Evolutionary conservation across 2,888 invertebrate genomes (phyloP).

Genomic region (Stenodera caucasica): DNA sequence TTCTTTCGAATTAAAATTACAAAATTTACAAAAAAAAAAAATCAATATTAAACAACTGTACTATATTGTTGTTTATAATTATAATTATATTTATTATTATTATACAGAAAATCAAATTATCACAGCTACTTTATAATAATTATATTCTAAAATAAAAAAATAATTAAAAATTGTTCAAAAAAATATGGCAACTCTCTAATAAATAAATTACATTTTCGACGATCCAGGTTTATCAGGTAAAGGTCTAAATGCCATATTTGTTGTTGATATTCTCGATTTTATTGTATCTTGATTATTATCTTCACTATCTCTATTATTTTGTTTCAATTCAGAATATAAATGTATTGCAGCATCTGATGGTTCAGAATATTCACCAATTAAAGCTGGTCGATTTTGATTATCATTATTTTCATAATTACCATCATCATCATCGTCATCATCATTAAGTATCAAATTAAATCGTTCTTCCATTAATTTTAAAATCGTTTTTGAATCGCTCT

Average conservation of each 20-base stretch:
- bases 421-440: background rate
- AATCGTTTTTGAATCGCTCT: constrained; percentile 60
- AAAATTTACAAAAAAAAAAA: constrained; percentile 27
- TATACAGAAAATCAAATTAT: constrained; percentile 36
- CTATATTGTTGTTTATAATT: constrained; percentile 8
- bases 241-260: constrained; percentile 69
- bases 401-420: constrained; percentile 31
- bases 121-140: constrained; percentile 25
- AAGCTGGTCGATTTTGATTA: constrained; percentile 43
- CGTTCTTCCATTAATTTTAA: constrained; percentile 65
- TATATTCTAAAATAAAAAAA: background rate
- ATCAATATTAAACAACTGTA: background rate
- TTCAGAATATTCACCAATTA: constrained; percentile 61
- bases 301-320: constrained; percentile 48
- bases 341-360: constrained; percentile 60
- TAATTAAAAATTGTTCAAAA: background rate
- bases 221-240: constrained; percentile 65
- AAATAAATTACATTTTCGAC: constrained; percentile 36
- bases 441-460: constrained; percentile 48
- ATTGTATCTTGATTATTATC: constrained; percentile 37
- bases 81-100: constrained; percentile 21
- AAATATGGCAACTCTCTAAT: background rate
- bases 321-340: constrained; percentile 61
- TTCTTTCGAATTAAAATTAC: constrained; percentile 26
- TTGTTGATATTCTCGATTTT: constrained; percentile 53